Percentiles rank a stretch among this genome's conserved stretches.
phyloP scores from a whole-genome alignment of 2,797 vertebrate genomes.

The Nyctalus aviator region DNA sequence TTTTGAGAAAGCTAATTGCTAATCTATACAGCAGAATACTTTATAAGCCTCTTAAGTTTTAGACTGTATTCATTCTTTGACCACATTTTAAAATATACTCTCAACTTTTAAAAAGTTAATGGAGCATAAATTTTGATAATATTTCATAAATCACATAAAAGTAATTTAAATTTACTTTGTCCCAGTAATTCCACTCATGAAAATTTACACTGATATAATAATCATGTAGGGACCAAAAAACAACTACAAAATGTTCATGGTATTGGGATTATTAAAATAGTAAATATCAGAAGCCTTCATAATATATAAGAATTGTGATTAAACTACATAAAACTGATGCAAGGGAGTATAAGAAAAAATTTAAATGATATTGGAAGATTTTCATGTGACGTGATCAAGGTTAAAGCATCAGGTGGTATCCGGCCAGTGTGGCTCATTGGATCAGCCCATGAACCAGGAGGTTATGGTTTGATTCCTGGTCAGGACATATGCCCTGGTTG shows the following conservation, averaged over 20 bases:
- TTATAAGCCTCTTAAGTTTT: conserved; percentile 26
- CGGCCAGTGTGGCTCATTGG: no score
- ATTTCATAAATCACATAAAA: conserved; percentile 22
- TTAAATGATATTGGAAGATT: background rate
- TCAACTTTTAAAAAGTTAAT: conserved; percentile 26
- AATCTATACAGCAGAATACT: conserved; percentile 15
- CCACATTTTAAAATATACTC: conserved; percentile 43
- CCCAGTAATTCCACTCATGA: background rate
- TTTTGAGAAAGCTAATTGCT: conserved; percentile 48
- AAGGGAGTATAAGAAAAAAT: background rate
- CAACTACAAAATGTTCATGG: background rate
- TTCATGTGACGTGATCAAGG: background rate
- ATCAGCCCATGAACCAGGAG: no score
- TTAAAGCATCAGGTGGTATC: background rate
- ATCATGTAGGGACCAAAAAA: background rate
- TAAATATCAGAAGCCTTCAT: background rate
- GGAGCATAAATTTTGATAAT: conserved; percentile 6
- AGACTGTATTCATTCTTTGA: background rate
- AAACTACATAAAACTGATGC: background rate
- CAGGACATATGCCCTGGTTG: no score
- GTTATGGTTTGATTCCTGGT: no score
- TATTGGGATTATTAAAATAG: background rate
- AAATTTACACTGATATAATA: background rate
- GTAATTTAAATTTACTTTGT: background rate
- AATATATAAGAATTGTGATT: background rate